These are phyloP conservation scores for Tragelaphus eurycerus DNA, from an alignment of 2,797 vertebrate species.

Conservation along the genomic window DNA sequence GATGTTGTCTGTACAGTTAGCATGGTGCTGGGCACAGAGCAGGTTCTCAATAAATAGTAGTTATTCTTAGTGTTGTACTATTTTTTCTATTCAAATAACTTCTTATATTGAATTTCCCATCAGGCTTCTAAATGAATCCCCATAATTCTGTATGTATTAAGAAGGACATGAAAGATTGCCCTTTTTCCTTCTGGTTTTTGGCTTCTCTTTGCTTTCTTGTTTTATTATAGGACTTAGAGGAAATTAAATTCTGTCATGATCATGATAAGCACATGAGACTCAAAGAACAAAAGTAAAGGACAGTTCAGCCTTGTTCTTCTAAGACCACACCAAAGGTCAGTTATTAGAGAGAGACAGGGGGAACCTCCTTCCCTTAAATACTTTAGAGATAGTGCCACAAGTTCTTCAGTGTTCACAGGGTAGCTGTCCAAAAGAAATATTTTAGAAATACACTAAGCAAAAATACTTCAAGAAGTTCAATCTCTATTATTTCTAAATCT, in stretches of 20 bases:
- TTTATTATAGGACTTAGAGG: neutral
- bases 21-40: neutral
- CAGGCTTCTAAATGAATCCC: neutral
- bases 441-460: neutral
- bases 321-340: neutral
- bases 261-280: neutral
- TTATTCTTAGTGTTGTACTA: neutral
- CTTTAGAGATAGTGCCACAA: neutral
- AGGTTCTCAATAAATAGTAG: neutral
- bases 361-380: neutral
- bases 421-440: neutral
- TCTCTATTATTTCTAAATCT: neutral
- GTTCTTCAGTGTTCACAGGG: neutral
- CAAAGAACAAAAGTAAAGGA: constrained; percentile 22
- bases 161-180: neutral
- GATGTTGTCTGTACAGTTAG: neutral
- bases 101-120: neutral
- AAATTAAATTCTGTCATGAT: constrained; percentile 27
- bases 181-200: neutral
- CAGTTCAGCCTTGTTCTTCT: neutral
- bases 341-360: neutral
- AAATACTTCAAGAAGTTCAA: neutral
- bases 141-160: neutral
- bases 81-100: neutral
- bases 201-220: neutral